Conservation (phyloP, 2,888 invertebrate genomes). For the Perizoma affinitatum region DNA sequence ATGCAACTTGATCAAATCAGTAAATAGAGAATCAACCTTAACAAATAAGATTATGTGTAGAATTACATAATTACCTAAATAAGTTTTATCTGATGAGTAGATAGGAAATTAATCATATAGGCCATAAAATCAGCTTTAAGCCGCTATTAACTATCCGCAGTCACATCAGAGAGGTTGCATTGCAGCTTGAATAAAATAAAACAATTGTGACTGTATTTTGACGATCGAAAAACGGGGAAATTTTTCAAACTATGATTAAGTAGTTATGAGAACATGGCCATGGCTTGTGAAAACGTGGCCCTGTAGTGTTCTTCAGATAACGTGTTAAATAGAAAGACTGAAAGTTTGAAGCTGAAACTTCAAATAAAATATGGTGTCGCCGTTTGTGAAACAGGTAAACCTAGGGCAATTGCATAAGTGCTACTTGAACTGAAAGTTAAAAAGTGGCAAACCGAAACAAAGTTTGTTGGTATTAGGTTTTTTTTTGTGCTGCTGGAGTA, state of each 20-base stretch:
- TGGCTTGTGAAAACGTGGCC: too few species aligned
- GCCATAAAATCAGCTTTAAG: neutral
- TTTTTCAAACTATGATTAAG: neutral
- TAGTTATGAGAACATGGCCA: too few species aligned
- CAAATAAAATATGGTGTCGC: slow-evolving; percentile 26
- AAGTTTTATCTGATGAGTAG: too few species aligned
- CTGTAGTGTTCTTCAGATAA: neutral
- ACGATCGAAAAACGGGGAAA: neutral
- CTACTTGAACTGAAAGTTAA: too few species aligned
- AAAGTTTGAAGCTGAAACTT: too few species aligned
- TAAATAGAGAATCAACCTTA: too few species aligned
- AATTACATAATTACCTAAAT: too few species aligned
- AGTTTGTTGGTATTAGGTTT: too few species aligned
- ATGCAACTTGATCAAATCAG: too few species aligned
- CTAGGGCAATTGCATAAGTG: neutral
- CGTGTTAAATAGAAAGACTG: neutral
- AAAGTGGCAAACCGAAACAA: too few species aligned
- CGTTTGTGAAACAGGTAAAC: slow-evolving; percentile 27
- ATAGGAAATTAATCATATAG: neutral
- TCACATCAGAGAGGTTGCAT: neutral
- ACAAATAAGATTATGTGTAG: too few species aligned
- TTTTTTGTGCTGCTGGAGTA: too few species aligned
- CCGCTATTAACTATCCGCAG: slow-evolving; percentile 4
- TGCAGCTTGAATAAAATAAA: neutral
- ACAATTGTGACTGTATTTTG: neutral